A percentile compares a stretch with the other conserved stretches of the same genome.
Evolutionary conservation across 2,888 invertebrate genomes (phyloP).

Genomic region (Nomada ruficornis): DNA sequence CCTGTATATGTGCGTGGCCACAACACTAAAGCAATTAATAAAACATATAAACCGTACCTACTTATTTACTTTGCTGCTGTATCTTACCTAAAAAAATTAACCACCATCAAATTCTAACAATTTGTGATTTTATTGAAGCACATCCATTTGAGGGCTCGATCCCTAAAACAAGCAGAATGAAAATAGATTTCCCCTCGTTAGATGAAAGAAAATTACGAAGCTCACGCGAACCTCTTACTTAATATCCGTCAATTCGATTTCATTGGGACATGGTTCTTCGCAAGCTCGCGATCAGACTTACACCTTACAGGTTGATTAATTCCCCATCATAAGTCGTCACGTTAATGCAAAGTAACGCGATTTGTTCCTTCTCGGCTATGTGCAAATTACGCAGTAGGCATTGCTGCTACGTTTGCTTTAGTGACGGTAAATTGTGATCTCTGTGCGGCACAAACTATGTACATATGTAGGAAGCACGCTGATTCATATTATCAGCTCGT

Average conservation of each 20-base stretch:
- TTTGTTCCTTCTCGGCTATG: conserved; percentile 18
- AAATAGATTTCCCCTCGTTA: conserved; percentile 1
- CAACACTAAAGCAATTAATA: too few species aligned
- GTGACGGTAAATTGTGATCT: conserved; percentile 5
- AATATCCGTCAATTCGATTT: background rate
- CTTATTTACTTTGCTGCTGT: too few species aligned
- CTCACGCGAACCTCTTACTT: background rate
- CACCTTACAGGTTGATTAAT: conserved; percentile 18
- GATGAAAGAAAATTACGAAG: conserved; percentile 11
- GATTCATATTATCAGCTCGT: conserved; percentile 44
- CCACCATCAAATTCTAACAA: too few species aligned
- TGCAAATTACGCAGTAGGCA: conserved; percentile 16
- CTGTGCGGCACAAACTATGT: background rate
- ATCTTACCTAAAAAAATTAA: too few species aligned
- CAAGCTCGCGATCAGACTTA: background rate
- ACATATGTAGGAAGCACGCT: conserved; percentile 32
- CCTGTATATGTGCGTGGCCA: too few species aligned
- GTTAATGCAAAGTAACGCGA: conserved; percentile 7
- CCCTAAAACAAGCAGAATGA: too few species aligned
- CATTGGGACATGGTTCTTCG: background rate
- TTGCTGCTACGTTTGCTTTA: conserved; percentile 2
- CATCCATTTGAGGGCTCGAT: too few species aligned
- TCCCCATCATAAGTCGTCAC: background rate
- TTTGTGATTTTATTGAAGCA: too few species aligned
- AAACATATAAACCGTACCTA: too few species aligned